Conservation (phyloP, 2,888 invertebrate species). For the Eudasyphora cyanicolor region DNA sequence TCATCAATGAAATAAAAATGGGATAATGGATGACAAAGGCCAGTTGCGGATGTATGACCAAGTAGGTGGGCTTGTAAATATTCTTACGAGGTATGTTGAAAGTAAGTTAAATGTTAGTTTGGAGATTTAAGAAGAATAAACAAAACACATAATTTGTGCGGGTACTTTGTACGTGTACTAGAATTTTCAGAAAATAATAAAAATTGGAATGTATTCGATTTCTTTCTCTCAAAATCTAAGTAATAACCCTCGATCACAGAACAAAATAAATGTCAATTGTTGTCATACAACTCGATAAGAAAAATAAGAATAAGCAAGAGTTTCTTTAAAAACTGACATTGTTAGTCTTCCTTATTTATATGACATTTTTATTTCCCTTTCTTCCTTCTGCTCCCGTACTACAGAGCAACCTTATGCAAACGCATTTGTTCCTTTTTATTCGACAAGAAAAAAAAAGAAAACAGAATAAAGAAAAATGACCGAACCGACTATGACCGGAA, state of each 20-base stretch:
- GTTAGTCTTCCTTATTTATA: slow-evolving; percentile 8
- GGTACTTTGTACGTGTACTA: too few relatives aligned
- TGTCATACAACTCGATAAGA: background rate
- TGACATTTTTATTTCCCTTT: background rate
- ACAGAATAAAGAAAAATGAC: background rate
- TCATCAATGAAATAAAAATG: slow-evolving; percentile 58
- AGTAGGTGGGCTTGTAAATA: too few relatives aligned
- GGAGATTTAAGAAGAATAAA: too few relatives aligned
- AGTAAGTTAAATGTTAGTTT: too few relatives aligned
- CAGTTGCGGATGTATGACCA: background rate
- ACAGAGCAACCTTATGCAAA: slow-evolving; percentile 17
- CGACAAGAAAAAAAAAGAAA: background rate
- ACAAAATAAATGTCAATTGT: too few relatives aligned
- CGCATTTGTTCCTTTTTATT: slow-evolving; percentile 16
- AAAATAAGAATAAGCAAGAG: slow-evolving; percentile 11
- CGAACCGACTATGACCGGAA: too few relatives aligned
- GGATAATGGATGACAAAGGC: slow-evolving; percentile 44
- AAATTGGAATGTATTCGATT: too few relatives aligned
- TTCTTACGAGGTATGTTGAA: too few relatives aligned
- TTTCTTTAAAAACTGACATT: background rate
- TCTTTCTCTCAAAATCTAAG: too few relatives aligned
- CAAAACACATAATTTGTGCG: too few relatives aligned
- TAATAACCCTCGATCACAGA: too few relatives aligned
- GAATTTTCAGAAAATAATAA: too few relatives aligned
- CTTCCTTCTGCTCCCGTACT: background rate